Percentiles rank a stretch among this genome's conserved stretches.
These are phyloP conservation scores for Drosophila longiperda DNA, from an alignment of 2,888 invertebrate species.

Conservation along the genomic window DNA sequence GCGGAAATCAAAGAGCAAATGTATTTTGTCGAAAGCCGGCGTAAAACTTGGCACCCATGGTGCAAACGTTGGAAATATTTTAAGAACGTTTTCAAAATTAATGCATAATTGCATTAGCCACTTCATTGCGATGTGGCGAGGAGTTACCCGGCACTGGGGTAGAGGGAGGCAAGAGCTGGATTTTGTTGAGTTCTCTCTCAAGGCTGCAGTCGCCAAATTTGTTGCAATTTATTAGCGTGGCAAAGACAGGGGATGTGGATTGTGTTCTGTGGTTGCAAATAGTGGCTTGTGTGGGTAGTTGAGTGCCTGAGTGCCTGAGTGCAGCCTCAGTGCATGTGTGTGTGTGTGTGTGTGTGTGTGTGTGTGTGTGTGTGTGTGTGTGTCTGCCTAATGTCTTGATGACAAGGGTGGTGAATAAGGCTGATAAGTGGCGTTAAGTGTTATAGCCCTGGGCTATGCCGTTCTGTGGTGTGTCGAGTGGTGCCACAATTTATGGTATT, in stretches of 20 bases:
- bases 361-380: conserved; percentile 1
- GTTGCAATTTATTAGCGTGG: conserved; percentile 68
- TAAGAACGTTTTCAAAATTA: conserved; percentile 60
- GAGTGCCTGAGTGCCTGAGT: background rate
- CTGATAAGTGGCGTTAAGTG: conserved; percentile 67
- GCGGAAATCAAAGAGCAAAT: conserved; percentile 76
- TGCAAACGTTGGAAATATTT: conserved; percentile 64
- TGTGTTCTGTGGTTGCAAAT: conserved; percentile 10
- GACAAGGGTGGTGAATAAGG: conserved; percentile 53
- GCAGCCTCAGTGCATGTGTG: too few species aligned
- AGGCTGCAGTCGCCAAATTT: conserved; percentile 54
- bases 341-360: background rate
- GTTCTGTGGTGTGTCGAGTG: conserved; percentile 5
- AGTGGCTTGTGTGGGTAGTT: background rate
- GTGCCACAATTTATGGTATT: conserved; percentile 48
- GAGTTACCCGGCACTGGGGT: background rate
- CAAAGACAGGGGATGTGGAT: background rate
- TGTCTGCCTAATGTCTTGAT: conserved; percentile 56
- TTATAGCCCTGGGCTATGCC: conserved; percentile 40
- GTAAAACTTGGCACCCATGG: conserved; percentile 53
- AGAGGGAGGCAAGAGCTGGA: background rate
- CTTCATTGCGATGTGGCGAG: conserved; percentile 45
- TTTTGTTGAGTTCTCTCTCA: conserved; percentile 5
- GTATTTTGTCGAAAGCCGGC: conserved; percentile 70
- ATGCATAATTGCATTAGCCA: conserved; percentile 78